Conservation (phyloP, 2,113 vertebrate genomes). For the Heteronetta atricapilla region DNA sequence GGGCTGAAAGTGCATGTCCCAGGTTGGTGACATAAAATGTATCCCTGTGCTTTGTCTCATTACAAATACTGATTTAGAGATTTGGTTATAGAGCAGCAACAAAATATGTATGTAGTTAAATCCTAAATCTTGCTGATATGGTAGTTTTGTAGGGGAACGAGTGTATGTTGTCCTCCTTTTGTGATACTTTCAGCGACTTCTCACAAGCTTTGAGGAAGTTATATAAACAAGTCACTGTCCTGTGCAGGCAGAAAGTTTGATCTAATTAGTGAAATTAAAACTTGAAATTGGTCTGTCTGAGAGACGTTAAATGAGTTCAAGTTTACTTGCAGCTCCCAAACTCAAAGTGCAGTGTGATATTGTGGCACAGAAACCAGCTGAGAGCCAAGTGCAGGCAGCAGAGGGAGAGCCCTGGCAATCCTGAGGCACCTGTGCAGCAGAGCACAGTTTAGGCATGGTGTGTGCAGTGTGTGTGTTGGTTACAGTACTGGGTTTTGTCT, state of each 20-base stretch:
- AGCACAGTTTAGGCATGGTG: background rate
- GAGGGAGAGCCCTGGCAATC: background rate
- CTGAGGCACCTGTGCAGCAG: rapidly evolving
- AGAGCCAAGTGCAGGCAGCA: background rate
- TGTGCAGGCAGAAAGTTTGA: conserved; percentile 6
- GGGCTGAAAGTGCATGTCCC: background rate
- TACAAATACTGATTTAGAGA: no score
- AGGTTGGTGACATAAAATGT: rapidly evolving
- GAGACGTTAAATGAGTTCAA: conserved; percentile 49
- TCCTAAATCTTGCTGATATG: background rate
- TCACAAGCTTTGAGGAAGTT: background rate
- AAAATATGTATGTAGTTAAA: background rate
- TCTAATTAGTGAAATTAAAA: conserved; percentile 60
- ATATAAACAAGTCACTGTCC: background rate
- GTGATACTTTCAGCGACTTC: background rate
- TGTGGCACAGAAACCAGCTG: background rate
- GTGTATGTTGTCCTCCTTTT: background rate
- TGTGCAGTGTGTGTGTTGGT: rapidly evolving
- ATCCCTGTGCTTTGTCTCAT: no score
- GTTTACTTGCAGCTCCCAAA: conserved; percentile 62
- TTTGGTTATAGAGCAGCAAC: background rate
- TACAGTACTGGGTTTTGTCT: background rate
- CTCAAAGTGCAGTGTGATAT: conserved; percentile 23
- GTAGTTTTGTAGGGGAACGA: background rate
- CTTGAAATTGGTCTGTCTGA: conserved; percentile 37